These are phyloP conservation scores for Morbakka virulenta DNA, from an alignment of 30 jellyfish, hydroid and myxozoan genomes.

Conservation along the genomic window DNA sequence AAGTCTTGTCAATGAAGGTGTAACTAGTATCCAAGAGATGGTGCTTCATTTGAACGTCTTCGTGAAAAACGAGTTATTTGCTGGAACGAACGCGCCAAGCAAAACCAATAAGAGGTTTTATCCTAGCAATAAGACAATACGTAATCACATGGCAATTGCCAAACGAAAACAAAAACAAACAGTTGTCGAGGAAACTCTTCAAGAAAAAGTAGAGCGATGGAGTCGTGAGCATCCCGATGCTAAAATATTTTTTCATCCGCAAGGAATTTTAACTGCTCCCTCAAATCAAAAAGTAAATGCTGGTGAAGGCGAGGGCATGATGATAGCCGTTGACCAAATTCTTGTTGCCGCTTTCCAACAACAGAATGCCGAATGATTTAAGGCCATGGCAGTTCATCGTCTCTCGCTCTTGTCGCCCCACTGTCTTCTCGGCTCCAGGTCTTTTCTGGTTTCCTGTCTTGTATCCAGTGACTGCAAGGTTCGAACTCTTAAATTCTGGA, in stretches of 20 bases:
- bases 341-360: too few relatives aligned
- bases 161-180: slow-evolving; percentile 10
- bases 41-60: slow-evolving; percentile 4
- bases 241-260: slow-evolving; percentile 19
- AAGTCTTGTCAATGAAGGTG: slow-evolving; percentile 17
- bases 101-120: slow-evolving; percentile 2
- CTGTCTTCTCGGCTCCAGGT: too few relatives aligned
- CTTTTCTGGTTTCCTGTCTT: too few relatives aligned
- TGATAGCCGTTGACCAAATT: too few relatives aligned
- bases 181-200: slow-evolving; percentile 18
- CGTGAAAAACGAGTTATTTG: slow-evolving; percentile 12
- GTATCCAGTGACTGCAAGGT: too few relatives aligned
- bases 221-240: background rate
- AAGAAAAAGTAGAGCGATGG: slow-evolving; percentile 24
- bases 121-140: background rate
- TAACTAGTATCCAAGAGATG: slow-evolving; percentile 32
- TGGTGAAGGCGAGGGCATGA: too few relatives aligned
- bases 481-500: too few relatives aligned
- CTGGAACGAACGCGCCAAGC: background rate
- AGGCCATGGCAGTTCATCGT: too few relatives aligned
- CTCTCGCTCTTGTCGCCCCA: too few relatives aligned
- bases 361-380: too few relatives aligned
- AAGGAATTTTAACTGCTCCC: too few relatives aligned
- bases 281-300: too few relatives aligned
- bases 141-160: slow-evolving; percentile 11